phyloP scores from a whole-genome alignment of 2,113 vertebrate genomes.

The Lipotes vexillifer region DNA sequence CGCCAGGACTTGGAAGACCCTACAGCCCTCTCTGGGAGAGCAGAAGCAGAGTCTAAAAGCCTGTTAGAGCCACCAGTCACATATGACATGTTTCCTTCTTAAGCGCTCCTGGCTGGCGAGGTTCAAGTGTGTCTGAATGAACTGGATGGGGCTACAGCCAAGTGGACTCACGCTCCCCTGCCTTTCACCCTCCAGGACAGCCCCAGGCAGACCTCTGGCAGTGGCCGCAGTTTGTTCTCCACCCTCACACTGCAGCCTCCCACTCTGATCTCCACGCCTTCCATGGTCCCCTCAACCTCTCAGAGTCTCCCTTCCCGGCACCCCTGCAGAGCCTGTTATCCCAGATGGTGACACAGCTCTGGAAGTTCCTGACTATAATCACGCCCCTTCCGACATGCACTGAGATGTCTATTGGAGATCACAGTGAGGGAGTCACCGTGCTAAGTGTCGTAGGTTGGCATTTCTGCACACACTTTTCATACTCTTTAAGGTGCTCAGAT shows the following conservation, averaged over 20 bases:
- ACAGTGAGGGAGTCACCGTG: neutral
- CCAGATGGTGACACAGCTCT: neutral
- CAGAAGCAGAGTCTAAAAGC: neutral
- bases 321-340: neutral
- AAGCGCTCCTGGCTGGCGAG: neutral
- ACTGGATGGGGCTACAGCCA: neutral
- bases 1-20: neutral
- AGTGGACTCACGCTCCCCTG: neutral
- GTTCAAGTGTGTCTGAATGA: neutral
- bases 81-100: neutral
- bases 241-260: neutral
- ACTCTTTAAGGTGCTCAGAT: neutral
- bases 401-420: neutral
- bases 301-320: neutral
- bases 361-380: neutral
- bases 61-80: neutral
- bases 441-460: rapidly evolving
- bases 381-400: neutral
- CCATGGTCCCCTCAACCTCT: neutral
- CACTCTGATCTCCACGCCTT: neutral
- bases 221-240: neutral
- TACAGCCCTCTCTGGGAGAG: neutral
- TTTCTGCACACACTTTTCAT: neutral
- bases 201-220: too few relatives aligned
- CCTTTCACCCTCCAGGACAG: neutral